Percentiles rank a stretch among this genome's conserved stretches.
Conservation (phyloP, 2,797 vertebrate species). For the Peromyscus aztecus region DNA sequence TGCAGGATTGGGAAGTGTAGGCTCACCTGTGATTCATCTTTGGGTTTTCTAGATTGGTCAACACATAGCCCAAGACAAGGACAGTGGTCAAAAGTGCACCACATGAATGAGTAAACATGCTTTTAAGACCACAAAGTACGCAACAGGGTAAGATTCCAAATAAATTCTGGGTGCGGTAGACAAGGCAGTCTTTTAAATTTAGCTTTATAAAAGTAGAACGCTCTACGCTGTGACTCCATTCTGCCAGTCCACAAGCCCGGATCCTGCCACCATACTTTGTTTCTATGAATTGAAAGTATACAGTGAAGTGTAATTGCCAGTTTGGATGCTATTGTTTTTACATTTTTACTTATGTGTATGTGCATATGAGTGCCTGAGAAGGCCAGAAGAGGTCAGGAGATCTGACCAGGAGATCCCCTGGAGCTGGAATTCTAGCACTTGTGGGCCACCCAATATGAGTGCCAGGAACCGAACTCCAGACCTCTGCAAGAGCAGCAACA, state of each 20-base stretch:
- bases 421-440: not conserved
- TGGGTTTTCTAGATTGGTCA: not conserved
- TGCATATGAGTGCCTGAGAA: not conserved
- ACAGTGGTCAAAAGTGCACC: not conserved
- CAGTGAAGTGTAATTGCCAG: not conserved
- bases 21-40: not conserved
- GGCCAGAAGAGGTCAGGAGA: not conserved
- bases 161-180: not conserved
- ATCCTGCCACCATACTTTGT: not conserved
- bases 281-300: not conserved
- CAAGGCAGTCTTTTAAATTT: not conserved
- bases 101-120: rapidly evolving
- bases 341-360: not conserved
- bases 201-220: not conserved
- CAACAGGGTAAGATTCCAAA: not conserved
- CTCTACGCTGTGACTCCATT: rapidly evolving
- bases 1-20: too few relatives aligned
- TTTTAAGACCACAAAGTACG: not conserved
- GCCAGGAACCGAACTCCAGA: not conserved
- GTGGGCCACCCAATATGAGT: not conserved
- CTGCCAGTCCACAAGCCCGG: too few relatives aligned
- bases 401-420: not conserved
- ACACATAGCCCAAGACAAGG: rapidly evolving
- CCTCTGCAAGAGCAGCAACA: not conserved
- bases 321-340: not conserved